Conservation (phyloP, 2,113 vertebrate genomes). For the Cepphus grylle region DNA sequence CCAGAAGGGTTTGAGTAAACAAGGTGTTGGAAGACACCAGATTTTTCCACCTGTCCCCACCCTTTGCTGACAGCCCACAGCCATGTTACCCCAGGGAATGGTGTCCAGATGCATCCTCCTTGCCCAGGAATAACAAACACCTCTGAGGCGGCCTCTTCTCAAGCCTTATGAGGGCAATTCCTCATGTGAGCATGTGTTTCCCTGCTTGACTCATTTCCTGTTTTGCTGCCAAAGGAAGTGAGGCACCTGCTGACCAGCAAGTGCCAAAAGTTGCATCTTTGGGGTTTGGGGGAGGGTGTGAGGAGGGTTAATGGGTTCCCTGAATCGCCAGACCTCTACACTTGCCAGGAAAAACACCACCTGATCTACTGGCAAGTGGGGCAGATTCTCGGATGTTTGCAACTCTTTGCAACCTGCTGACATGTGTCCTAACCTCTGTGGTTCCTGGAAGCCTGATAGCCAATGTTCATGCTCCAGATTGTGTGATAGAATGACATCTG, state of each 20-base stretch:
- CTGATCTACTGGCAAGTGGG: not conserved
- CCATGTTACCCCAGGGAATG: not conserved
- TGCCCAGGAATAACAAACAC: not conserved
- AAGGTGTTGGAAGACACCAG: not conserved
- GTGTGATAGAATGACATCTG: not conserved
- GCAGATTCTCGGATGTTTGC: not conserved
- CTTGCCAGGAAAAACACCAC: constrained; percentile 17
- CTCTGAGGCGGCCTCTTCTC: not conserved
- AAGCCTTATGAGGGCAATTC: not conserved
- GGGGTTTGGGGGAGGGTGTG: not conserved
- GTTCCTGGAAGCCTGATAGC: not conserved
- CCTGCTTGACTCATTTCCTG: constrained; percentile 25
- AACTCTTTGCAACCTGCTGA: not conserved
- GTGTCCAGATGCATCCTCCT: not conserved
- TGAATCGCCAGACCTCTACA: not conserved
- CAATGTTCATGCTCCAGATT: not conserved
- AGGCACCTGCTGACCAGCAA: not conserved
- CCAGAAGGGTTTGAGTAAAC: not conserved
- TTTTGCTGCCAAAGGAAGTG: not conserved
- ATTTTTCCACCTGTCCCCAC: not conserved
- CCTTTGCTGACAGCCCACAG: not conserved
- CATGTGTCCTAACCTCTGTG: not conserved
- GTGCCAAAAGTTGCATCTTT: not conserved
- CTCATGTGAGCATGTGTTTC: not conserved
- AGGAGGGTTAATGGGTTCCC: not conserved